phyloP scores from a whole-genome alignment of 1,140 invertebrate genomes.

The Apocrypta bakeri region DNA sequence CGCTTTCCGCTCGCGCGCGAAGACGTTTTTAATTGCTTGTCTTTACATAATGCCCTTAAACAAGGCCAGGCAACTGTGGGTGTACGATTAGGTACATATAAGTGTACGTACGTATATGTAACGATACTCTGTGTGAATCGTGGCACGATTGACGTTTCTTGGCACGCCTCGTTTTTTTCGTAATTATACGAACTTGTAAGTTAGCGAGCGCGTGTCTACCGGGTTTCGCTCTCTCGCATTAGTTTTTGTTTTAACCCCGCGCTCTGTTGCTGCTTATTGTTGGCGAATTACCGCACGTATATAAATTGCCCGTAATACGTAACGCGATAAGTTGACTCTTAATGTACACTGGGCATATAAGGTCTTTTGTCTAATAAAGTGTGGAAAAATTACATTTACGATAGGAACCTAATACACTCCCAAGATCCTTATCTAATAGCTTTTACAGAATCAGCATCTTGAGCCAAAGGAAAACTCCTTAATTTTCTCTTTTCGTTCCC shows the following conservation, averaged over 20 bases:
- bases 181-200: constrained; percentile 8
- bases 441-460: constrained; percentile 3
- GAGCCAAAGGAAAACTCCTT: neutral
- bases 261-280: neutral
- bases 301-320: neutral
- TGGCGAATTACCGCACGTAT: neutral
- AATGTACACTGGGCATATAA: too few relatives aligned
- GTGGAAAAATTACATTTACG: neutral
- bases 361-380: too few relatives aligned
- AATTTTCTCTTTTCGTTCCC: neutral
- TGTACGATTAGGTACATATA: too few relatives aligned
- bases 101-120: too few relatives aligned
- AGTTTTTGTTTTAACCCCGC: neutral
- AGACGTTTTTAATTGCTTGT: constrained; percentile 44
- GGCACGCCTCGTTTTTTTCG: neutral
- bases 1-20: neutral
- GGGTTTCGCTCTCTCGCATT: neutral
- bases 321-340: neutral
- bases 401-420: neutral
- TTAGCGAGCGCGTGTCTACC: neutral
- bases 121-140: constrained; percentile 21
- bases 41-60: constrained; percentile 48
- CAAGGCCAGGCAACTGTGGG: neutral
- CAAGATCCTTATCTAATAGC: constrained; percentile 12
- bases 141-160: constrained; percentile 17